Base-by-base conservation (phyloP, 92 coral and sea anemone species). In the Porites cylindrica region DNA sequence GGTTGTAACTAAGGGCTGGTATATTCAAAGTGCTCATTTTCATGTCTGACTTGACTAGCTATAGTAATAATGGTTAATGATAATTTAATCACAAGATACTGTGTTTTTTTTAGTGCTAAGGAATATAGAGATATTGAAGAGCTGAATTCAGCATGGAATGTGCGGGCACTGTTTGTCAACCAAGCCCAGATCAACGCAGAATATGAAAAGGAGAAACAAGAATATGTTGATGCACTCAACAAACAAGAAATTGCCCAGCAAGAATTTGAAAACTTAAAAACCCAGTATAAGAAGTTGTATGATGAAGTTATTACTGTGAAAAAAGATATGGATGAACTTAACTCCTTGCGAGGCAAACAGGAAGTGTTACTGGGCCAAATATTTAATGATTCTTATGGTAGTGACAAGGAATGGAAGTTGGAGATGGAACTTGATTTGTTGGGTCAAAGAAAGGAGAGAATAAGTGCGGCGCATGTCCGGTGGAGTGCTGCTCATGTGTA, bases 221-320 rank as follows among this genome's bases (percentile, higher is more conserved):
- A 96, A 74, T 96, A 96, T 83, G 83, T 95, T 12, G 99, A 95
- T 76, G 99, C 99, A 8, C 73, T 96, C 51, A 96, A 96, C 86
- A 76, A 86, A 5, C 97, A 96, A 77, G 99, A 96, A 77, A 98
- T 96, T 77, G 98, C 98, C 0, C 82, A 95, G 66, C 95, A 95
- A 65, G 99, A 95, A 67, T 77, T 90, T 54, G 89, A 88, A 56
- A 87, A 86, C 52, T 76, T 82, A 71, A 91, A 91, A 70, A 79
- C 85, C 75, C 94, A 95, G 79, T 96, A 96, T 77, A 93, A 92
- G 82, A 88, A 89, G 65, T 86, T 95, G 23, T 95, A 96, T 76
- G 81, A 94, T 51, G 62, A 79, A 17, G 77, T 81, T 2, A 72
- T 51, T 10, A 53, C 59, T 59, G 83, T 79, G 58, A 93, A 79